Evolutionary conservation across 2,888 invertebrate species (phyloP), one percentile per base, ranked within the genome.

Genomic region (Aethes cnicana): DNA sequence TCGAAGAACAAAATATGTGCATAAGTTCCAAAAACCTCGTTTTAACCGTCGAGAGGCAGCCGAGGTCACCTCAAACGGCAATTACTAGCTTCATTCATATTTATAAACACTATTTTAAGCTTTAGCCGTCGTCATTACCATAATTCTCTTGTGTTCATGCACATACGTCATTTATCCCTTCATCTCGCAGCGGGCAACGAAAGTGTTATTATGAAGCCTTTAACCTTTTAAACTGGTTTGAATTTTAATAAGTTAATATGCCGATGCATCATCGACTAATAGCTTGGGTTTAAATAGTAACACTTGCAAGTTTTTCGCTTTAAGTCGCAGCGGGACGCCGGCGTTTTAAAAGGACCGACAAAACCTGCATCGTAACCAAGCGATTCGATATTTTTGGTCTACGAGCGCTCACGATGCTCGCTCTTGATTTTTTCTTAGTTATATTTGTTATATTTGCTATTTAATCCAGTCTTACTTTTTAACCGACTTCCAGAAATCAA

Each of bases 221-320:
- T 82, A 84, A 84, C 84, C 84, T 84, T 83, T 67, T 72, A 75
- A 77, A 79, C 78, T 74, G 76, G 79, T 81, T 81, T 79, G 78
- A 76, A 84, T 84, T 84, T 78, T 77, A 85, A 86, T 85, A 77
- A 85, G 82, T 82, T 81, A 84, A 86, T 84, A 81, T 76, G 72
- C 83, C 84, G 75, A 85, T 88, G 77, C 75, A 85, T 86, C 82
- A 81, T 82, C 72, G 68, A 65, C 64, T 79, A 77, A 76, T 77
- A 71, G 61, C 56, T 55, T 61, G 64, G 59, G 59, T 61, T 72
- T 78, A 72, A 80, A 69, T 74, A 77, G 76, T 75, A 82, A 84
- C 79, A 68, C 75, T 75, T 68, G 75, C 74, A 63, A 71, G 75
- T 78, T 77, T 79, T 81, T 73, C 76, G 79, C 80, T 76, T 77